Base-by-base conservation (phyloP, 2,113 vertebrate genomes). In the Montifringilla adamsi region DNA sequence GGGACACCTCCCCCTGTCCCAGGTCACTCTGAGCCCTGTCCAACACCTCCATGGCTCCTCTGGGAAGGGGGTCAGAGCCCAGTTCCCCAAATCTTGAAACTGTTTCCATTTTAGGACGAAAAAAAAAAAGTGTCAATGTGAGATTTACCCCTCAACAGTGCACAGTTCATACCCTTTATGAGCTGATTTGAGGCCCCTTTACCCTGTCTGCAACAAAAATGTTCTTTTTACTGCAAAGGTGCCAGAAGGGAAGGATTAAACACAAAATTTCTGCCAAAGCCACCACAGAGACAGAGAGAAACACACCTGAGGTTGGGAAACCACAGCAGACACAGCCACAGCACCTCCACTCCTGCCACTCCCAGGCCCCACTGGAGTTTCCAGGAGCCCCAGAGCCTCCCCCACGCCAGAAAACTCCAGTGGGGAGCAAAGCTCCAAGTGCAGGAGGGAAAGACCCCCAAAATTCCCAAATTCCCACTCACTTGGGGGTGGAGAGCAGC, bases 401-500 rank as follows among this genome's bases (percentile, higher is more conserved):
- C 21, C 22, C 53, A 0, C 3, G 2, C 17, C 66, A 20, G 26
- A 11, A 15, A 52, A 62, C 2, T 7, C 41, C 70, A 33, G 30
- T 2, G 35, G 4, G 4, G 33, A 41, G 47, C 24, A 21, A 55
- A 62, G 24, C 39, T 63, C 22, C 62, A 7, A 4, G 0, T 0
- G 22, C 52, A 74, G 69, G 23, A 59, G 10, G 28, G 18, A 33
- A 22, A 49, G 7, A n/a, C 30, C 13, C 16, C 11, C 10, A 5
- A 10, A 30, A 50, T 5, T 4, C 30, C 82, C 82, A 1, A 72
- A 27, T 47, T 11, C 6, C 17, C 60, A 97, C 98, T 97, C 98
- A 99, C 99, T 98, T 99, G 75, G 99, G 97, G 70, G 98, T 87
- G 80, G 98, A 96, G 60, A 99, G 98, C 83, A 99, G 98, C 81